Conservation (phyloP, 2,113 vertebrate genomes). For the Machaerirhynchus nigripectus region DNA sequence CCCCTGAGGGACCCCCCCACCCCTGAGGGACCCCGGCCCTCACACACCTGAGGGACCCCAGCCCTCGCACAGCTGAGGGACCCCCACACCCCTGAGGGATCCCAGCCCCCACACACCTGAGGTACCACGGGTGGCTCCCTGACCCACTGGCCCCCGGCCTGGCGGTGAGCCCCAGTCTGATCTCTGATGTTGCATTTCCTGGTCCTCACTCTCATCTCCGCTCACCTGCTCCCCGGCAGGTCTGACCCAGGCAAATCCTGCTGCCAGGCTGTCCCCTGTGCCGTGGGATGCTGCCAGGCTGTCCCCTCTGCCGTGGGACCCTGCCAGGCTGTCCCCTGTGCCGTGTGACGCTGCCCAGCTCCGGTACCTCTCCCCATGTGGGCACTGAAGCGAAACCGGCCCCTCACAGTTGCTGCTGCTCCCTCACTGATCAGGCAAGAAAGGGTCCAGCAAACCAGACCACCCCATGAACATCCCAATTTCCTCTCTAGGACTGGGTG, state of each 20-base stretch:
- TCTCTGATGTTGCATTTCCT: not conserved
- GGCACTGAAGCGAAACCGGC: fast-evolving
- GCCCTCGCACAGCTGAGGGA: not conserved
- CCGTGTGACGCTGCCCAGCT: not conserved
- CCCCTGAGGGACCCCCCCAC: not conserved
- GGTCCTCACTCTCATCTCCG: not conserved
- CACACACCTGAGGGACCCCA: not conserved
- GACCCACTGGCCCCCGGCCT: fast-evolving
- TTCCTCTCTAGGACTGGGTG: no score
- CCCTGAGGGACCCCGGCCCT: not conserved
- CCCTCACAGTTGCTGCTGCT: not conserved
- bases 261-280: no score
- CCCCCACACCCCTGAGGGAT: not conserved
- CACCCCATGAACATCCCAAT: fast-evolving
- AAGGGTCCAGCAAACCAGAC: not conserved
- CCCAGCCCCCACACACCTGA: not conserved
- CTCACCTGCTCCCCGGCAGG: not conserved
- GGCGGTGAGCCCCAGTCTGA: fast-evolving
- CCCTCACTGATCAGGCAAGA: not conserved
- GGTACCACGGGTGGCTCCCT: fast-evolving
- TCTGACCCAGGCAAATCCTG: not conserved
- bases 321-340: no score
- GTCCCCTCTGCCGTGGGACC: no score
- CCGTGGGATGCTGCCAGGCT: fast-evolving
- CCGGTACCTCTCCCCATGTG: not conserved